Conservation (phyloP, 2,888 invertebrate species). For the Agriopis leucophaearia region DNA sequence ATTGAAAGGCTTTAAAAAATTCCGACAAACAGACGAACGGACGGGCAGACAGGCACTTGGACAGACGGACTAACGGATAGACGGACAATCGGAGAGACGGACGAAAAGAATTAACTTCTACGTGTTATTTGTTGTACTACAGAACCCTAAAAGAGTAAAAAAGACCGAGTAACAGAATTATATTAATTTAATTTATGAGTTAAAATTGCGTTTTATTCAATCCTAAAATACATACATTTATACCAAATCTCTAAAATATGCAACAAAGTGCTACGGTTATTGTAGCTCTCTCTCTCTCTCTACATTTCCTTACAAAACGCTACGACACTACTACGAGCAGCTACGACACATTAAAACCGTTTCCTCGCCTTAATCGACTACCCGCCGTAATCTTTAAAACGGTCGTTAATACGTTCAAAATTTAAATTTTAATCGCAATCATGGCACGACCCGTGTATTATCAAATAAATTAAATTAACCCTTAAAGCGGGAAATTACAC, state of each 20-base stretch:
- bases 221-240: too few species aligned
- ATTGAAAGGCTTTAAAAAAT: too few species aligned
- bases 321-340: constrained; percentile 23
- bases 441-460: constrained; percentile 56
- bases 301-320: constrained; percentile 20
- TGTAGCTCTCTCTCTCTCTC: constrained; percentile 20
- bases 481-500: constrained; percentile 72
- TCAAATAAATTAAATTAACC: constrained; percentile 72
- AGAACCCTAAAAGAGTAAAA: too few species aligned
- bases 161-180: too few species aligned
- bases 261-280: constrained; percentile 24
- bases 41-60: too few species aligned
- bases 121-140: too few species aligned
- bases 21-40: too few species aligned
- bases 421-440: constrained; percentile 47
- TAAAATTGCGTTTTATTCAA: too few species aligned
- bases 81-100: too few species aligned
- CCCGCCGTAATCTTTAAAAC: constrained; percentile 26
- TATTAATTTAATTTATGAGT: too few species aligned
- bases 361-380: constrained; percentile 25
- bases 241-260: background rate
- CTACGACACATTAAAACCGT: constrained; percentile 22
- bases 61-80: too few species aligned
- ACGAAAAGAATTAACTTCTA: too few species aligned
- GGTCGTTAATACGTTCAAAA: constrained; percentile 31